Evolutionary conservation across 2,797 vertebrate genomes (phyloP), one percentile per base, ranked within the genome.

Genomic region (Antennarius maculatus): DNA sequence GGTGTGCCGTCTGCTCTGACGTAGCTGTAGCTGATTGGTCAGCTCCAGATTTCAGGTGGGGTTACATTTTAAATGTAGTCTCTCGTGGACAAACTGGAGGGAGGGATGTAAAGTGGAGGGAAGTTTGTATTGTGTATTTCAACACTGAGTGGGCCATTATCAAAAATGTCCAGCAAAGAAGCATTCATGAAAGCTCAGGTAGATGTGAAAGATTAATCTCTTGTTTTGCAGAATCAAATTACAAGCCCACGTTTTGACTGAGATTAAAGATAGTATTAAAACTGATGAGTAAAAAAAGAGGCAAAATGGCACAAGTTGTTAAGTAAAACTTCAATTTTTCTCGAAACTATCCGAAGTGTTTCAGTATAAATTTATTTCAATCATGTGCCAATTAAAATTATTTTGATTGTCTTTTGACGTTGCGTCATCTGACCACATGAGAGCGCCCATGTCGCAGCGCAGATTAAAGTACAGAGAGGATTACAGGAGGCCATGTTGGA

Each of bases 401-500:
- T 39, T 16, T 14, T 53, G 15, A 23, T 27, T 23, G 13, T 17
- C 14, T 45, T 23, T 34, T 50, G 29, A 45, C 15, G 27, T 10
- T 49, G 42, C 66, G 34, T 29, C 10, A 7, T 54, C 3, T 28
- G 58, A 41, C 88, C 91, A 77, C 89, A 72, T 43, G 90, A 79
- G 83, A 89, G 45, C 87, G 70, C 86, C 45, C 66, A 13, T 15
- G 86, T 12, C 58, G 66, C 76, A 74, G 79, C 60, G 6, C 76
- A 77, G 67, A 39, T 54, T 69, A 48, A 48, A 41, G 65, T 61
- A 57, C 42, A 61, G 49, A 64, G 61, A 18, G 87, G 89, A 87
- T 90, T 87, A 89, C 73, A 80, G 86, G 90, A 90, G 87, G 89
- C 90, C 91, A 91, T 92, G 85, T 91, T 91, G 80, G 83, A 86